A percentile compares a stretch with the other conserved stretches of the same genome.
Conservation (phyloP, 92 coral and sea anemone genomes). For the Desmophyllum pertusum region DNA sequence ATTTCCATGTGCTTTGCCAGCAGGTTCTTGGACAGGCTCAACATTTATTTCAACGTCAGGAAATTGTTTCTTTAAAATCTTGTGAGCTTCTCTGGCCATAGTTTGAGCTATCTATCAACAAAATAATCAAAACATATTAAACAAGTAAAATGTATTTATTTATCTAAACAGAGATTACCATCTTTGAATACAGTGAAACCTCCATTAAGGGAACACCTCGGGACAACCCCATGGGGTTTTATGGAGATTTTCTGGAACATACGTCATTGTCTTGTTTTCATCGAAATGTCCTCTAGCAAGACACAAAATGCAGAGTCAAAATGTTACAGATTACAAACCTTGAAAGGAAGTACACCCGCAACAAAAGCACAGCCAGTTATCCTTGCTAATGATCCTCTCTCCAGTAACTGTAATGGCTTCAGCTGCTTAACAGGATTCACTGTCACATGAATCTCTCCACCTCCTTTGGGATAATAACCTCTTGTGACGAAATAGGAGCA, state of each 20-base stretch:
- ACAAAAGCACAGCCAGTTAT: conserved; percentile 90
- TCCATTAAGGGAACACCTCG: no score
- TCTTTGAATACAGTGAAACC: no score
- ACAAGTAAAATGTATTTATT: no score
- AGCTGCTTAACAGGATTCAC: conserved; percentile 78
- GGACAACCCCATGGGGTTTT: no score
- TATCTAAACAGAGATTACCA: no score
- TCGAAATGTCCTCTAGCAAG: not conserved
- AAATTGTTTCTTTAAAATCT: conserved; percentile 62
- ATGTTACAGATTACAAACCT: conserved; percentile 55
- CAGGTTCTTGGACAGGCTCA: conserved; percentile 81
- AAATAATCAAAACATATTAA: no score
- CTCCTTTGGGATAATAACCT: conserved; percentile 97
- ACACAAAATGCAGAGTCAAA: not conserved
- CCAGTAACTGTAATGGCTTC: conserved; percentile 72
- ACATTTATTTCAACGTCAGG: conserved; percentile 75
- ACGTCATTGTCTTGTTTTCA: not conserved
- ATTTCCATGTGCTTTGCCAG: conserved; percentile 76
- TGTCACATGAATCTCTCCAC: conserved; percentile 85
- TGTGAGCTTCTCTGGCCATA: conserved; percentile 90
- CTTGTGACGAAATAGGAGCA: conserved; percentile 28
- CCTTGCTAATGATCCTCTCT: conserved; percentile 77
- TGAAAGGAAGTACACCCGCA: conserved; percentile 89
- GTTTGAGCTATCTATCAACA: conserved; percentile 79
- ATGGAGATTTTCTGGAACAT: no score